phyloP scores from a whole-genome alignment of 2,888 invertebrate species.

The Drosophila kokeensis region DNA sequence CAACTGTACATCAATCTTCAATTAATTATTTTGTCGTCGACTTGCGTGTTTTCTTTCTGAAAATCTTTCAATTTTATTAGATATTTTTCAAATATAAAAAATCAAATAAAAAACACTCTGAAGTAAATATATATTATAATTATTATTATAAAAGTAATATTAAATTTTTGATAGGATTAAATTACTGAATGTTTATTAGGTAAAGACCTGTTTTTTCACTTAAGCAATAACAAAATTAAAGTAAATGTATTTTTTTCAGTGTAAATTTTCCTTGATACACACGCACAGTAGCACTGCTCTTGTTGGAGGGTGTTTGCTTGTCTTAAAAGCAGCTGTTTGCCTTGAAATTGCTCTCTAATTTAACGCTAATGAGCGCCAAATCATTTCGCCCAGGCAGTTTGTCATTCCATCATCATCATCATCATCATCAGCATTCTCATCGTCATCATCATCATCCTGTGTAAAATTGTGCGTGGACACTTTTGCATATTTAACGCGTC shows the following conservation, averaged over 20 bases:
- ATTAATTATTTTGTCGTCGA: too few species aligned
- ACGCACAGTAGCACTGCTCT: slow-evolving; percentile 14
- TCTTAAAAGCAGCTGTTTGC: slow-evolving; percentile 43
- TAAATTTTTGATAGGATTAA: background rate
- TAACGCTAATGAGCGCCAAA: slow-evolving; percentile 77
- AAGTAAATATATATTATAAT: too few species aligned
- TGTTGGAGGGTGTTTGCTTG: slow-evolving; percentile 24
- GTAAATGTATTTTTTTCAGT: background rate
- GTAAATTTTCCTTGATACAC: slow-evolving; percentile 26
- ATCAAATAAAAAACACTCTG: background rate
- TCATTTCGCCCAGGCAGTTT: slow-evolving; percentile 57
- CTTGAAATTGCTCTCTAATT: slow-evolving; percentile 74
- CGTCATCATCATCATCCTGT: background rate
- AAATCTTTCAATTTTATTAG: too few species aligned
- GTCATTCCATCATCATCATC: slow-evolving; percentile 42
- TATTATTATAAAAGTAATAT: too few species aligned
- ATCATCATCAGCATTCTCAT: slow-evolving; percentile 6
- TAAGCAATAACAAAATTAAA: background rate
- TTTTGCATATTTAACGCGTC: slow-evolving; percentile 52
- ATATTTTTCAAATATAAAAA: background rate
- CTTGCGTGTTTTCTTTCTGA: too few species aligned
- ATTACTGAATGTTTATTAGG: background rate
- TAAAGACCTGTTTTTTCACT: background rate
- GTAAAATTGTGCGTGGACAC: slow-evolving; percentile 41
- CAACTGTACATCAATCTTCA: too few species aligned